phyloP scores from a whole-genome alignment of 2,113 vertebrate genomes.

The Sylvilagus bachmani region DNA sequence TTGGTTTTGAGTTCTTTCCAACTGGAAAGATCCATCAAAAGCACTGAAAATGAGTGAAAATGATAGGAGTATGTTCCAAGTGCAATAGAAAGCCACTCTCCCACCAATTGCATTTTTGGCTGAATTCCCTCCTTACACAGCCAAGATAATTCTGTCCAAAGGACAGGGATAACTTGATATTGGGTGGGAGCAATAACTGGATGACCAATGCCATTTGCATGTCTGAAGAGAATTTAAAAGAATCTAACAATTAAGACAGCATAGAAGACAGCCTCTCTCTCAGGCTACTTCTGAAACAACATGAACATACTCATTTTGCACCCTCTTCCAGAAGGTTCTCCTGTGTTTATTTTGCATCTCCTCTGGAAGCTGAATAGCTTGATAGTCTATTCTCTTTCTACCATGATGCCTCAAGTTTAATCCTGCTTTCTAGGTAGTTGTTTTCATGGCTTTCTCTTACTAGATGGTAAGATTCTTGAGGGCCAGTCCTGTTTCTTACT shows the following conservation, averaged over 20 bases:
- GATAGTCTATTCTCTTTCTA: neutral
- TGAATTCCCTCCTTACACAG: slow-evolving; percentile 66
- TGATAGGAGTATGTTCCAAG: slow-evolving; percentile 82
- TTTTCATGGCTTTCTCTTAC: slow-evolving; percentile 9
- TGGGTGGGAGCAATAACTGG: slow-evolving; percentile 44
- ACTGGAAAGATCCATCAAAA: slow-evolving; percentile 75
- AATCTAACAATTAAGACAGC: neutral
- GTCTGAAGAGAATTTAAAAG: slow-evolving; percentile 58
- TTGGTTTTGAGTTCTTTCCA: slow-evolving; percentile 84
- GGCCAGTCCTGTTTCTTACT: slow-evolving; percentile 1
- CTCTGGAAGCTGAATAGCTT: neutral
- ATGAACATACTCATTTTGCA: neutral
- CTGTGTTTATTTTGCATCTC: neutral
- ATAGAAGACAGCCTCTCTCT: neutral
- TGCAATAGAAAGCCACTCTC: slow-evolving; percentile 78
- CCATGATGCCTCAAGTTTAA: neutral
- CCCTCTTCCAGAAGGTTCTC: slow-evolving; percentile 30
- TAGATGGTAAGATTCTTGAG: neutral
- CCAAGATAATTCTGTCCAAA: slow-evolving; percentile 74
- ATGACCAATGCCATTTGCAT: slow-evolving; percentile 57
- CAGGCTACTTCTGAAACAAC: slow-evolving; percentile 45
- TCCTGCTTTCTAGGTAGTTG: neutral
- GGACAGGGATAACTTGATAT: slow-evolving; percentile 42
- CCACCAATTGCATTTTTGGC: slow-evolving; percentile 80
- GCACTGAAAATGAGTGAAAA: slow-evolving; percentile 83